A percentile compares a stretch with the other conserved stretches of the same genome.
Conservation (phyloP, 1,140 invertebrate species). For the Oryzaephilus surinamensis region DNA sequence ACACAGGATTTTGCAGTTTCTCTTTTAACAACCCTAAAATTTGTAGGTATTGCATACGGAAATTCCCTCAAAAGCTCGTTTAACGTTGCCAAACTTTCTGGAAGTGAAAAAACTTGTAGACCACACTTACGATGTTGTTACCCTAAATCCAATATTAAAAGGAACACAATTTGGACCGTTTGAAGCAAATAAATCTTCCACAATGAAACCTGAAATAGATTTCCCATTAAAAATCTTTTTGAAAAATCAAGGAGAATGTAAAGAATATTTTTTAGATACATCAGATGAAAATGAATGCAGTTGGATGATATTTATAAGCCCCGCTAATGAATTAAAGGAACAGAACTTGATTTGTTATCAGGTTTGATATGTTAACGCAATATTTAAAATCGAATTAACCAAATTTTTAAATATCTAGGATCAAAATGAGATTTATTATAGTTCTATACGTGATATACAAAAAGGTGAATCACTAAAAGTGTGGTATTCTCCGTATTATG, state of each 20-base stretch:
- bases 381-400: conserved; percentile 1
- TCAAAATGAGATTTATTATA: conserved; percentile 48
- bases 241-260: conserved; percentile 22
- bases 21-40: conserved; percentile 4
- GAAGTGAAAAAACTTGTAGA: conserved; percentile 25
- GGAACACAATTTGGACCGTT: conserved; percentile 33
- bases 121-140: conserved; percentile 17
- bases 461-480: conserved; percentile 47
- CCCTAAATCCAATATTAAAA: conserved; percentile 17
- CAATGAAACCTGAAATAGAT: conserved; percentile 23
- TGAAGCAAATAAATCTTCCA: conserved; percentile 24
- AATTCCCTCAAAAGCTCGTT: conserved; percentile 26
- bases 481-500: conserved; percentile 48
- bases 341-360: conserved; percentile 59
- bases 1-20: background rate
- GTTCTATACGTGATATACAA: conserved; percentile 42
- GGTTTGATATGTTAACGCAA: conserved; percentile 25
- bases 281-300: conserved; percentile 45
- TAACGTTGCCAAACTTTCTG: conserved; percentile 27
- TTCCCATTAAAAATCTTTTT: conserved; percentile 33
- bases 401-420: conserved; percentile 29
- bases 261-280: conserved; percentile 42
- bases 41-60: conserved; percentile 26
- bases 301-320: conserved; percentile 53
- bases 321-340: conserved; percentile 37